A percentile compares a stretch with the other conserved stretches of the same genome.
phyloP scores from a whole-genome alignment of 2,888 invertebrate species.

The Tetrapedia diversipes region DNA sequence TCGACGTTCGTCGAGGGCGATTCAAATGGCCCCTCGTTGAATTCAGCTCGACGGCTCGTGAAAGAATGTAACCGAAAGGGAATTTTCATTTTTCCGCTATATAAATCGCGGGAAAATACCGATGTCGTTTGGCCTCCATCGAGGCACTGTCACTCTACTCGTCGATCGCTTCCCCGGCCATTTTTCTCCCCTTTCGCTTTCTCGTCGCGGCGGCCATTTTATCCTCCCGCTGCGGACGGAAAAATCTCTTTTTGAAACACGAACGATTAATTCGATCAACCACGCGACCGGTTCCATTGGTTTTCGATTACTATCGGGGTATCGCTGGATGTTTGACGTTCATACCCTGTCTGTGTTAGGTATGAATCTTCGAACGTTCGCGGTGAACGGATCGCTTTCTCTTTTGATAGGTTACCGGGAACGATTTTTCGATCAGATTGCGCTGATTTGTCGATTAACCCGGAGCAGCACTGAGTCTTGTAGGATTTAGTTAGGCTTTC shows the following conservation, averaged over 20 bases:
- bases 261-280: not conserved
- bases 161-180: not conserved
- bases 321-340: not conserved
- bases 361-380: not conserved
- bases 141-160: conserved; percentile 16
- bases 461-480: too few relatives aligned
- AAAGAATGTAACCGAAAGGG: conserved; percentile 36
- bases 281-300: not conserved
- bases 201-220: not conserved
- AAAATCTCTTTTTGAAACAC: not conserved
- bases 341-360: too few relatives aligned
- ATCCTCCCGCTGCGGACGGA: not conserved
- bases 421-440: too few relatives aligned
- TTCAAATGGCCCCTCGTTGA: conserved; percentile 39
- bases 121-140: conserved; percentile 6
- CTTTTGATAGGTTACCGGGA: too few relatives aligned
- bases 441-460: too few relatives aligned
- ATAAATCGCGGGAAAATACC: conserved; percentile 35
- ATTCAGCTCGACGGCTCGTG: not conserved
- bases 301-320: not conserved
- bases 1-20: conserved; percentile 17
- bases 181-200: not conserved
- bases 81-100: conserved; percentile 40
- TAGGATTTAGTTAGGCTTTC: too few relatives aligned
- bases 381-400: not conserved